A percentile compares a stretch with the other conserved stretches of the same genome.
These are phyloP conservation scores for Drosophila tani DNA, from an alignment of 1,140 invertebrate genomes.

Conservation along the genomic window DNA sequence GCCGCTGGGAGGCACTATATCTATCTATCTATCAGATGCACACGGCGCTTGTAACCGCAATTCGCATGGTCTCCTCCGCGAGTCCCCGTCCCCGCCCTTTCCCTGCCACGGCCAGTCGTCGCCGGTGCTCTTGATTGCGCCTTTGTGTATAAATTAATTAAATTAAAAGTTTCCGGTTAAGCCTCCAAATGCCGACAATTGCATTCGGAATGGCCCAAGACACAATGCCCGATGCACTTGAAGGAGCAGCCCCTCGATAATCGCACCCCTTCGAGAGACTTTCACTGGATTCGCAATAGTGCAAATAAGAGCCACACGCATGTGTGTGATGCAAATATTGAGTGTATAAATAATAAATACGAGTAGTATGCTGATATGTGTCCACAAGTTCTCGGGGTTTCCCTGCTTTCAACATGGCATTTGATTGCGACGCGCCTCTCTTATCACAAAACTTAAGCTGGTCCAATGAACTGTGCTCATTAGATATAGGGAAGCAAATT, in stretches of 20 bases:
- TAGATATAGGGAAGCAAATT: neutral
- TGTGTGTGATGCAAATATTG: slow-evolving; percentile 14
- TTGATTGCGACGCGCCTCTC: slow-evolving; percentile 17
- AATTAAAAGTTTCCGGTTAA: slow-evolving; percentile 85
- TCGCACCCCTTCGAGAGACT: slow-evolving; percentile 17
- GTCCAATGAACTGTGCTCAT: slow-evolving; percentile 14
- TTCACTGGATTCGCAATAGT: slow-evolving; percentile 11
- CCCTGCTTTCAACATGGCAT: slow-evolving; percentile 7
- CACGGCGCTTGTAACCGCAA: slow-evolving; percentile 65
- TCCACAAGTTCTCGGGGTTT: slow-evolving; percentile 14
- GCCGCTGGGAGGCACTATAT: slow-evolving; percentile 27
- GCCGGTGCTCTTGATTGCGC: slow-evolving; percentile 77
- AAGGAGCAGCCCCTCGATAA: slow-evolving; percentile 10
- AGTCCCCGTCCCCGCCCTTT: slow-evolving; percentile 1
- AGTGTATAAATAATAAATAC: neutral
- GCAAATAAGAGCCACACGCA: slow-evolving; percentile 4
- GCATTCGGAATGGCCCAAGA: slow-evolving; percentile 24
- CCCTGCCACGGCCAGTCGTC: slow-evolving; percentile 25
- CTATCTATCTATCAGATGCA: slow-evolving; percentile 64
- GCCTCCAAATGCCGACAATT: slow-evolving; percentile 70
- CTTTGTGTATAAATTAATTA: slow-evolving; percentile 84
- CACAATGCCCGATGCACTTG: slow-evolving; percentile 17
- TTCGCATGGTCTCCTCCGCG: slow-evolving; percentile 34
- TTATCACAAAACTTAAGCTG: slow-evolving; percentile 32
- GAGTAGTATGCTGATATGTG: slow-evolving; percentile 1